Base-by-base conservation (phyloP, 1,140 invertebrate genomes). In the Brachionus rubens region DNA sequence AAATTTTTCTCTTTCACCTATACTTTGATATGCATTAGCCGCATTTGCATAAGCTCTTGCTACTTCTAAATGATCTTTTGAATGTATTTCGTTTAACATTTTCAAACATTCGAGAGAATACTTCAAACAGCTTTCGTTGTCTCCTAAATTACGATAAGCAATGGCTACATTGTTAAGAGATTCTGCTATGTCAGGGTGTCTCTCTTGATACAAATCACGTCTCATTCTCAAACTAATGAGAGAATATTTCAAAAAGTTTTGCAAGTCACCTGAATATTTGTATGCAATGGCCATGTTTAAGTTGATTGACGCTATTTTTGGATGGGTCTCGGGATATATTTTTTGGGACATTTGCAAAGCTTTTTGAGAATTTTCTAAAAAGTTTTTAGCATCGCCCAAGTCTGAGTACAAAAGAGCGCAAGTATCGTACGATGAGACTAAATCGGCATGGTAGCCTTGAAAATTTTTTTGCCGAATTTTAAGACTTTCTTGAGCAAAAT, bases 221-320 rank as follows among this genome's bases (percentile, higher is more conserved):
- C 59, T 41, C 16, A 65, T 65, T 2, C 33, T 36, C n/a, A 59
- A n/a, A 33, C 54, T 59, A 12, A 59, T 59, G 6, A 36, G 26
- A 3, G 54, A 59, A 33, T 33, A 59, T 59, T 59, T 59, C 33
- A 59, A 19, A 59, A 59, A 59, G 19, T 59, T 59, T n/a, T 59
- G 26, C 28, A 59, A 33, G 16, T 59, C 54, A 1, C 30, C 30
- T 30, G 33, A 59, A 33, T 59, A 24, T 59, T 59, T 59, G 54
- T 59, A 59, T 6, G 54, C 54, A 3, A 59, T 59, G 12, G 54
- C 54, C 28, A 59, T 14, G 28, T 59, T 59, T 4, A 59, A 16
- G 14, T 59, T 30, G 12, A 59, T 59, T 5, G 54, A 59, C 3
- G 30, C 54, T 0, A 59, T 59, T 40, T 59, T 59, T 16, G 54